Conservation (phyloP, 1,140 invertebrate genomes). For the Samia ricini region DNA sequence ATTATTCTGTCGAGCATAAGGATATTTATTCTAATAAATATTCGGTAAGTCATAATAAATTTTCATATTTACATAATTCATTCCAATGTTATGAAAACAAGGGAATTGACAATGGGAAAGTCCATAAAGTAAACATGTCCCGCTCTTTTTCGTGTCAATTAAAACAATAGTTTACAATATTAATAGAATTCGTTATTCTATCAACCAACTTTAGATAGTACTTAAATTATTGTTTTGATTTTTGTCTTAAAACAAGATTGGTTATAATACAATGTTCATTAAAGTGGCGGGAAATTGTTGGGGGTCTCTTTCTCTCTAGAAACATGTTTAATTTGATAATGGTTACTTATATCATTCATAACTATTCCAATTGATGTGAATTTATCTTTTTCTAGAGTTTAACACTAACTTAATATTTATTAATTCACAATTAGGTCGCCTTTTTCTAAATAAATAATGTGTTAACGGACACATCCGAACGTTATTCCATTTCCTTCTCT, state of each 20-base stretch:
- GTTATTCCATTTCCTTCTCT: slow-evolving; percentile 47
- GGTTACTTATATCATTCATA: background rate
- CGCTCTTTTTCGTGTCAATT: slow-evolving; percentile 74
- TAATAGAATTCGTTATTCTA: background rate
- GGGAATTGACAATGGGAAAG: slow-evolving; percentile 60
- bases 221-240: background rate
- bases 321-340: background rate
- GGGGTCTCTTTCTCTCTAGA: slow-evolving; percentile 13
- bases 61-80: slow-evolving; percentile 27
- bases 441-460: slow-evolving; percentile 4
- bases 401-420: background rate
- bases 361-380: background rate
- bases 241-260: background rate
- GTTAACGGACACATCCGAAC: slow-evolving; percentile 46
- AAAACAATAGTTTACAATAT: slow-evolving; percentile 28
- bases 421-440: slow-evolving; percentile 8
- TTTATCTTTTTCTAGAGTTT: background rate
- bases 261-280: slow-evolving; percentile 3
- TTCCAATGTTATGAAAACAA: slow-evolving; percentile 37
- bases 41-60: slow-evolving; percentile 63
- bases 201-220: background rate
- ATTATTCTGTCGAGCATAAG: slow-evolving; percentile 74
- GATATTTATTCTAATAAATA: slow-evolving; percentile 78
- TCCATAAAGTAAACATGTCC: slow-evolving; percentile 62
- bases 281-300: slow-evolving; percentile 64